Evolutionary conservation across 2,888 invertebrate species (phyloP), one percentile per base, ranked within the genome.

Genomic region (Suillia variegata): DNA sequence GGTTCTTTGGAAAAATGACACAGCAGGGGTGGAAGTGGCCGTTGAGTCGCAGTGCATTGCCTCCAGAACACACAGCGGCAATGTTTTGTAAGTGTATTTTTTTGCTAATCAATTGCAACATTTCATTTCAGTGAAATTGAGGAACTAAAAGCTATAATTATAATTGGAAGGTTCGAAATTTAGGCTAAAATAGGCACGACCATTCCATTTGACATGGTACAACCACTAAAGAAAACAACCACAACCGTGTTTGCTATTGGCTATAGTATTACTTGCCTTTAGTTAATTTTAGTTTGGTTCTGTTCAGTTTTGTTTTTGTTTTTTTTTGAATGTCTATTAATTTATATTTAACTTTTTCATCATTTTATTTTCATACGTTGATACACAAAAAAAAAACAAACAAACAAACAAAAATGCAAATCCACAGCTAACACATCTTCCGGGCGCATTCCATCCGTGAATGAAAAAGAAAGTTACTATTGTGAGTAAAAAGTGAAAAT

Each of bases 21-120:
- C 87, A 87, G 74, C 90, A 91, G n/a, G 89, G 90, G 57, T 94
- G 93, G 93, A 89, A 89, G 70, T 94, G 93, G 94, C 88, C 88
- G 63, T 86, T 86, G 64, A 88, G 87, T 80, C 87, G 87, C 62
- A 86, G 86, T 48, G 86, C 87, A 20, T 85, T 88, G 53, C 89
- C 90, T 71, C 89, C 90, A 57, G 90, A 90, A 75, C 88, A 85
- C 71, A 76, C 81, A 8, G 80, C 81, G 52, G 80, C 81, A 61
- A 78, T 82, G 66, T 81, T 75, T 59, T 82, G 82, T 82, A 78
- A 82, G 82, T 82, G 69, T 33, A n/a, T n/a, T n/a, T n/a, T n/a
- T n/a, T n/a, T n/a, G n/a, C n/a, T n/a, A 62, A 42, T 12, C 21
- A 38, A 12, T 22, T 31, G 13, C 10, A 26, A 26, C 26, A 26